These are phyloP conservation scores for Cataglyphis altisquamis DNA, from an alignment of 2,888 invertebrate species.

Conservation along the genomic window DNA sequence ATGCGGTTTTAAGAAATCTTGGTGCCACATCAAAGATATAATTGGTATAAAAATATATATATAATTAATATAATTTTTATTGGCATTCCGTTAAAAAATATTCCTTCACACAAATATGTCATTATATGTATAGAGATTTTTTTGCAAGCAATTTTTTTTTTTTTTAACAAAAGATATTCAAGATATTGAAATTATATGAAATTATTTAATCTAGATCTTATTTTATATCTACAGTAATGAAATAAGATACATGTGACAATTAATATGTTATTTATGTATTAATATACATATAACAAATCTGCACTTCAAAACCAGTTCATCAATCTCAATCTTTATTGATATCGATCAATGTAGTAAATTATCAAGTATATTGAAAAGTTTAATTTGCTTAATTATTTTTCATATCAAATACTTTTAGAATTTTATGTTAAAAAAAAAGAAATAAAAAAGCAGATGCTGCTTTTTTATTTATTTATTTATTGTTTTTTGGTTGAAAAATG, in stretches of 20 bases:
- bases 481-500: too few relatives aligned
- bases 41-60: background rate
- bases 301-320: background rate
- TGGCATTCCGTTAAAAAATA: background rate
- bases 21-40: background rate
- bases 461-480: background rate
- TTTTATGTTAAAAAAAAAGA: background rate
- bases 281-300: background rate
- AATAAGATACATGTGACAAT: background rate
- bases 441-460: background rate
- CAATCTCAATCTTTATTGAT: constrained; percentile 5
- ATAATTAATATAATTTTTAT: background rate
- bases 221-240: background rate
- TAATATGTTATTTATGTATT: background rate
- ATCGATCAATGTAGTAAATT: constrained; percentile 13
- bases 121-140: background rate
- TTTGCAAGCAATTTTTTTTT: background rate
- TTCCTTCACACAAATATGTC: background rate
- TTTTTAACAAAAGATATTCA: background rate
- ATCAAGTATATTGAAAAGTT: constrained; percentile 23
- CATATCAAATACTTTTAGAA: background rate
- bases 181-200: background rate
- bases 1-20: background rate
- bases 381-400: constrained; percentile 18
- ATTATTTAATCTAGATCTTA: background rate